phyloP scores from a whole-genome alignment of 2,888 invertebrate species.

The Ectemnius lituratus region DNA sequence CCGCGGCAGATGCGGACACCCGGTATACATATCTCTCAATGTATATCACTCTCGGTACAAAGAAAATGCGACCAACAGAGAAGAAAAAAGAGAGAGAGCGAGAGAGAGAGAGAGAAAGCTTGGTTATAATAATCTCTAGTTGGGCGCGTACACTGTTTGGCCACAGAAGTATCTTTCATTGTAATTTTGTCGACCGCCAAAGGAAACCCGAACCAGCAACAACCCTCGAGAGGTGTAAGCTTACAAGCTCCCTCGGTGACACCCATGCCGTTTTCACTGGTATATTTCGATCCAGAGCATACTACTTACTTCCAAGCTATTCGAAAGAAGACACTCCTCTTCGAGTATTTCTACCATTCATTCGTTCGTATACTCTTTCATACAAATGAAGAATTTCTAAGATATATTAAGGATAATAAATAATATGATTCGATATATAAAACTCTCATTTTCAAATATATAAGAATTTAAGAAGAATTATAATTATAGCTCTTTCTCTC shows the following conservation, averaged over 20 bases:
- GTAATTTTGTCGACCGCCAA: conserved; percentile 53
- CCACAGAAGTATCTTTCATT: conserved; percentile 76
- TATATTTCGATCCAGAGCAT: too few relatives aligned
- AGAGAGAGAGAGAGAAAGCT: not conserved
- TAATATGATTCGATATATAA: too few relatives aligned
- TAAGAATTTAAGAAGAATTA: too few relatives aligned
- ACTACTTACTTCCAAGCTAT: too few relatives aligned
- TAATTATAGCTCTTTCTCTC: too few relatives aligned
- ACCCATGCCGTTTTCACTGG: not conserved
- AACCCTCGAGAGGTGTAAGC: conserved; percentile 56
- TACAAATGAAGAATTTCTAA: too few relatives aligned
- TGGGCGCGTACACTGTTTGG: conserved; percentile 67
- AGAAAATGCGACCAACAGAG: too few relatives aligned
- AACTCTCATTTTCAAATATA: too few relatives aligned
- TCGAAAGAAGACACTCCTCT: conserved; percentile 12
- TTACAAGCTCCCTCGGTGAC: conserved; percentile 49
- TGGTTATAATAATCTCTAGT: conserved; percentile 63
- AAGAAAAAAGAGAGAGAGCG: not conserved
- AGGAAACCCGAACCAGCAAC: conserved; percentile 22
- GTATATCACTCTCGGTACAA: conserved; percentile 10
- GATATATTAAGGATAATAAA: too few relatives aligned
- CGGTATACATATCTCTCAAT: conserved; percentile 56
- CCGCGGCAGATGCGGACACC: conserved; percentile 73
- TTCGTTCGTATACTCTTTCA: not conserved
- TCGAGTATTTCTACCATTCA: conserved; percentile 1